Base-by-base conservation (phyloP, 1,140 invertebrate genomes). In the Ceratina japonica region DNA sequence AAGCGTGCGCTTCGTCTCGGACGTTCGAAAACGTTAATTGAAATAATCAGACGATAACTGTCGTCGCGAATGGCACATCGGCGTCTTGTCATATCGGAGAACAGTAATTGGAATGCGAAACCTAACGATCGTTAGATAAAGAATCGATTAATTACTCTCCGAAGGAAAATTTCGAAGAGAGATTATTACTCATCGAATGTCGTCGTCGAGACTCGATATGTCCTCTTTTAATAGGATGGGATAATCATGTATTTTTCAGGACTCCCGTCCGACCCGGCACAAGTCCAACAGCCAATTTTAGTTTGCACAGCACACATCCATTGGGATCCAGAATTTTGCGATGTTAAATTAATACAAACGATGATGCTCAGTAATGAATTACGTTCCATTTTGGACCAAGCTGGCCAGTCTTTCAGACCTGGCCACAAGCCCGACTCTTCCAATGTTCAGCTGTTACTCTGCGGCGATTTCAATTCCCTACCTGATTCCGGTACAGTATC, bases 291-390 rank as follows among this genome's bases (percentile, higher is more conserved):
- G 90, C 97, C 97, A 31, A 93, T 99, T 75, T 93, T 99, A 75
- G 98, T 99, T 44, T 99, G 98, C 90, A 99, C 98, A 5, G 98
- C 98, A 52, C 99, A 99, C 93, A 98, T 99, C 79, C 98, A 99
- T 93, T 99, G 99, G 99, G 99, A 99, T 94, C 99, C 99, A 1
- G 98, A 99, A 93, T 99, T 97, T 91, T 99, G 98, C 89, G 99
- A 99, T 93, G 99, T 99, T n/a, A 99, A 99, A 93, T 94, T 99
- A 1, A 99, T 99, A 81, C 99, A 99, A 92, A 99, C 97, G 27
- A 99, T 99, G 97, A 99, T 99, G 98, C 93, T 99, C 79, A 97
- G 98, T 93, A 97, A 98, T 91, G 98, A 99, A 92, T 92, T 97
- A 75, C 95, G 96, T 87, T 94, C 94, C 62, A 97, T 98, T 84